Base-by-base conservation (phyloP, 2,888 invertebrate genomes). In the Trachelus tabidus region DNA sequence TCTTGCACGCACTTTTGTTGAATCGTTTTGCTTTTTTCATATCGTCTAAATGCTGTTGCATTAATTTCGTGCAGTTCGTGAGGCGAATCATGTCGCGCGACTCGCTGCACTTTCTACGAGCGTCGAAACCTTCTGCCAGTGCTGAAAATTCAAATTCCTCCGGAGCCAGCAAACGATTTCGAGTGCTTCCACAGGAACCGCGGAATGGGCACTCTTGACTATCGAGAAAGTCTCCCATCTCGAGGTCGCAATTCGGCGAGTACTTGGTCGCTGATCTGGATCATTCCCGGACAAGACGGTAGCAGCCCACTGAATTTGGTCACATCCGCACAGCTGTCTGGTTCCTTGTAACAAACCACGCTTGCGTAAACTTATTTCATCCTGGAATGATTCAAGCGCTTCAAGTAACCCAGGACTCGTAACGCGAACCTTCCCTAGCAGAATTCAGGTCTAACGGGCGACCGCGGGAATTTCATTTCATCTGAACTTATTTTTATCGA, bases 351-450 rank as follows among this genome's bases (percentile, higher is more conserved):
- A 71, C 23, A 76, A 76, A 33, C 23, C 76, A 33, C n/a, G 79
- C 78, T 83, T 84, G 84, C 83, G 83, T 81, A 85, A 84, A 83
- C 83, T 81, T 81, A 84, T 84, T 85, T 85, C 80, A 84, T 82
- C 84, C 85, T 85, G 82, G 82, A 83, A 82, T 83, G 83, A 84
- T 80, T 85, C 79, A 81, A 82, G 84, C 35, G 12, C 35, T 83
- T 82, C 82, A 80, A 9, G 56, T 23, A 56, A 56, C 56, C 9
- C 9, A 9, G 56, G 9, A 23, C 56, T 23, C 56, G 56, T 56
- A 56, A 56, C 56, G 23, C 56, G 23, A 56, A 56, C 23, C 40
- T 40, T 56, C 40, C 23, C 23, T 23, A 56, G 0, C 40, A 56
- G 40, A 23, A 56, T 56, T 23, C 2, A 56, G 23, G 23, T 56